These are phyloP conservation scores for Drosophila anomelani DNA, from an alignment of 2,888 invertebrate species.

Conservation along the genomic window DNA sequence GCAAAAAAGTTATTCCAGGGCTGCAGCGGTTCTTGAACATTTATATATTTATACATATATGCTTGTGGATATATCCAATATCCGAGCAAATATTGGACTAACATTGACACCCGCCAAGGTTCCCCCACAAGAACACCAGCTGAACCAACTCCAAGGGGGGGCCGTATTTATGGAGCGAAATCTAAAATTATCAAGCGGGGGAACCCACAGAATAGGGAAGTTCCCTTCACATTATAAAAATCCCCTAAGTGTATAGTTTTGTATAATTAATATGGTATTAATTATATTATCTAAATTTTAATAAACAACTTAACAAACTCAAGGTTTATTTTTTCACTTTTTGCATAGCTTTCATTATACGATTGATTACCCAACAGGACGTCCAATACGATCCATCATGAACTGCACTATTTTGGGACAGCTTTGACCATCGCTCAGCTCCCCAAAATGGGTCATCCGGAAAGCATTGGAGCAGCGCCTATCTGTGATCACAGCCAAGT, in stretches of 20 bases:
- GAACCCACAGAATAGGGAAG: background rate
- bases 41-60: background rate
- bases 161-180: conserved; percentile 8
- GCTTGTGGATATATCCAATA: conserved; percentile 5
- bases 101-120: conserved; percentile 20
- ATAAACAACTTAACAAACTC: background rate
- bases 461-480: conserved; percentile 9
- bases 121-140: conserved; percentile 16
- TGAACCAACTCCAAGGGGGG: conserved; percentile 29
- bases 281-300: background rate
- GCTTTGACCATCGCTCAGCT: conserved; percentile 11
- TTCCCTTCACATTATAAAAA: background rate
- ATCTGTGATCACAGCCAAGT: conserved; percentile 31
- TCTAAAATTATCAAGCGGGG: conserved; percentile 7
- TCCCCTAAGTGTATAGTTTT: background rate
- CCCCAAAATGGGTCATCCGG: conserved; percentile 34
- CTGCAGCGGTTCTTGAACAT: conserved; percentile 30
- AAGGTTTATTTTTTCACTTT: background rate
- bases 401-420: conserved; percentile 4
- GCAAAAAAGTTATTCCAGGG: conserved; percentile 54
- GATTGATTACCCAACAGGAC: background rate
- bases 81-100: conserved; percentile 20
- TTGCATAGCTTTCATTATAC: background rate
- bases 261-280: background rate
- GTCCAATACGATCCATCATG: conserved; percentile 2